phyloP scores from a whole-genome alignment of 2,113 vertebrate genomes.

The Labeo catla region DNA sequence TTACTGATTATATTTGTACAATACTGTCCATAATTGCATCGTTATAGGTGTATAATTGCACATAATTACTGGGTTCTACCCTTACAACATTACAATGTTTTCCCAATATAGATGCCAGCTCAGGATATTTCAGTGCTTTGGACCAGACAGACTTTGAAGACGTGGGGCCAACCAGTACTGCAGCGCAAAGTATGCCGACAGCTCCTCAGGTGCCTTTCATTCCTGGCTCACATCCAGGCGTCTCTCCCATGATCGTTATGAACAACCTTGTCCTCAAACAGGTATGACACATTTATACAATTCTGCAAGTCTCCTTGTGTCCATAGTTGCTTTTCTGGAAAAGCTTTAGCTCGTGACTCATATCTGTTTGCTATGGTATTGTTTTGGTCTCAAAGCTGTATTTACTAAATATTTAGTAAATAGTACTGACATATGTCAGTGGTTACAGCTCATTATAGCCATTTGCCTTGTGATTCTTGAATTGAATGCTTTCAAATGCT shows the following conservation, averaged over 20 bases:
- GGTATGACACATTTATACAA: conserved; percentile 71
- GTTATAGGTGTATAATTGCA: conserved; percentile 8
- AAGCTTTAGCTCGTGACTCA: background rate
- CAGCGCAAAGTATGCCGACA: conserved; percentile 63
- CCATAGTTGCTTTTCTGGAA: background rate
- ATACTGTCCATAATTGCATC: background rate
- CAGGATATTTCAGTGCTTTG: conserved; percentile 83
- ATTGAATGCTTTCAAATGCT: background rate
- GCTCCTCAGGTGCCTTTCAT: conserved; percentile 68
- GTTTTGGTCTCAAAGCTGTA: background rate
- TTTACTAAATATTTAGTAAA: too few relatives aligned
- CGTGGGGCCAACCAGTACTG: conserved; percentile 68
- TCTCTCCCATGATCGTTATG: conserved; percentile 88
- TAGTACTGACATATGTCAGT: too few relatives aligned
- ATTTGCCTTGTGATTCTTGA: background rate
- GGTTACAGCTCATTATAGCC: background rate
- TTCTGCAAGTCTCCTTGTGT: background rate
- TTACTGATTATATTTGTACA: background rate
- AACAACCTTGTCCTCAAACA: conserved; percentile 88
- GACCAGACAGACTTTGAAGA: conserved; percentile 86
- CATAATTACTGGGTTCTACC: background rate
- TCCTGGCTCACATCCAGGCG: conserved; percentile 72
- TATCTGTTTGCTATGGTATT: background rate
- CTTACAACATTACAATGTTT: background rate
- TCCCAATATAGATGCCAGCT: conserved; percentile 81